Percentiles rank a stretch among this genome's conserved stretches.
These are phyloP conservation scores for Galerucella pusilla DNA, from an alignment of 2,888 invertebrate species.

Conservation along the genomic window DNA sequence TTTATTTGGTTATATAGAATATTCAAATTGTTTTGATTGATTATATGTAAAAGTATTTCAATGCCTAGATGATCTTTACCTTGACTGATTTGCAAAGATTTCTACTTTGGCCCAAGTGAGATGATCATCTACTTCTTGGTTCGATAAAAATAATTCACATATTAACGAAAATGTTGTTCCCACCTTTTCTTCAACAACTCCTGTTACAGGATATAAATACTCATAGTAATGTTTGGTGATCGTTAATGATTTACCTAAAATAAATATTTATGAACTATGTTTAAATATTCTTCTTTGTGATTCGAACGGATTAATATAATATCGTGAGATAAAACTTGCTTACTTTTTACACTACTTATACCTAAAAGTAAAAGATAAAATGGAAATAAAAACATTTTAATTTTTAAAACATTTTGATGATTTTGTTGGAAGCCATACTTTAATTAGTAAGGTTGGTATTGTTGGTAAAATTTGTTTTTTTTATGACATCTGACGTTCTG, in stretches of 20 bases:
- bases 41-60: too few species aligned
- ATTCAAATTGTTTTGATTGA: too few species aligned
- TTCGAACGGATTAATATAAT: background rate
- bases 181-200: conserved; percentile 57
- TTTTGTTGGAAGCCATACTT: conserved; percentile 49
- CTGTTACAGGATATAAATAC: conserved; percentile 55
- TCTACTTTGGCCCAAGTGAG: conserved; percentile 57
- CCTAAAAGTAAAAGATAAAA: conserved; percentile 50
- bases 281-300: conserved; percentile 27
- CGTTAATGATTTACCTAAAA: conserved; percentile 56
- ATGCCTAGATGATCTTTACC: conserved; percentile 29
- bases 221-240: conserved; percentile 59
- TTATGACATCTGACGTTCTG: background rate
- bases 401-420: conserved; percentile 48
- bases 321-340: conserved; percentile 34
- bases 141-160: conserved; percentile 57
- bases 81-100: conserved; percentile 42
- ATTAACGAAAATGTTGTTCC: conserved; percentile 60
- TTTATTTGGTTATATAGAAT: background rate
- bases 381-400: conserved; percentile 40
- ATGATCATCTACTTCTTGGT: conserved; percentile 55
- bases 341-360: conserved; percentile 48
- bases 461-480: conserved; percentile 6
- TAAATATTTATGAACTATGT: background rate
- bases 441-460: conserved; percentile 20